A percentile compares a stretch with the other conserved stretches of the same genome.
Conservation (phyloP, 2,797 vertebrate genomes). For the Liasis olivaceus region DNA sequence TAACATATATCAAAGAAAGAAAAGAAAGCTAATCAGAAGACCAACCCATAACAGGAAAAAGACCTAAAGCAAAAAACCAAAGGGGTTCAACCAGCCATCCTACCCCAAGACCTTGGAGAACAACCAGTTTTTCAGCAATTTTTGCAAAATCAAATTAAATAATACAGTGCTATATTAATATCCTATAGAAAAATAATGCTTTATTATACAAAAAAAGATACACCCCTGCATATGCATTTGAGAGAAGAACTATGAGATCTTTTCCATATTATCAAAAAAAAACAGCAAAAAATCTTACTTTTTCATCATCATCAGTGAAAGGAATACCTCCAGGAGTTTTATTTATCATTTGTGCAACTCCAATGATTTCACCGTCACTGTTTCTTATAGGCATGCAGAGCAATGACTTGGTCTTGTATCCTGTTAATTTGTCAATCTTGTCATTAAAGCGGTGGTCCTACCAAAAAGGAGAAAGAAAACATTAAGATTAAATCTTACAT, state of each 20-base stretch:
- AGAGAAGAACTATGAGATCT: conserved; percentile 22
- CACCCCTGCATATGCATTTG: conserved; percentile 9
- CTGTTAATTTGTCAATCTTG: conserved; percentile 97
- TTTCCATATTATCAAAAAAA: conserved; percentile 9
- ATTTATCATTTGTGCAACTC: conserved; percentile 97
- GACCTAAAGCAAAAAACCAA: neutral
- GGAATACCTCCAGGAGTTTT: conserved; percentile 89
- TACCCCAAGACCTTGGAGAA: neutral
- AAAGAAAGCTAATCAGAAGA: neutral
- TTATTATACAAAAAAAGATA: neutral
- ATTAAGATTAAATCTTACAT: neutral
- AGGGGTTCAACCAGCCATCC: neutral
- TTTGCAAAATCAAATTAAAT: neutral
- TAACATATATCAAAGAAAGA: neutral
- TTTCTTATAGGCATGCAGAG: conserved; percentile 96
- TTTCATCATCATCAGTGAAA: conserved; percentile 95
- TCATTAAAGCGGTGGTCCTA: conserved; percentile 98
- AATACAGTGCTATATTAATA: neutral
- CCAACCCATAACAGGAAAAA: neutral
- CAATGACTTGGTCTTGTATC: conserved; percentile 97
- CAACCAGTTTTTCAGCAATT: neutral
- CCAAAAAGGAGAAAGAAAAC: conserved; percentile 57
- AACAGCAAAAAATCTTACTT: conserved; percentile 71
- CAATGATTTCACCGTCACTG: conserved; percentile 95
- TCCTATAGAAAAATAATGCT: neutral